Evolutionary conservation across 2,113 vertebrate species (phyloP).

Genomic region (Malaclemys terrapin): DNA sequence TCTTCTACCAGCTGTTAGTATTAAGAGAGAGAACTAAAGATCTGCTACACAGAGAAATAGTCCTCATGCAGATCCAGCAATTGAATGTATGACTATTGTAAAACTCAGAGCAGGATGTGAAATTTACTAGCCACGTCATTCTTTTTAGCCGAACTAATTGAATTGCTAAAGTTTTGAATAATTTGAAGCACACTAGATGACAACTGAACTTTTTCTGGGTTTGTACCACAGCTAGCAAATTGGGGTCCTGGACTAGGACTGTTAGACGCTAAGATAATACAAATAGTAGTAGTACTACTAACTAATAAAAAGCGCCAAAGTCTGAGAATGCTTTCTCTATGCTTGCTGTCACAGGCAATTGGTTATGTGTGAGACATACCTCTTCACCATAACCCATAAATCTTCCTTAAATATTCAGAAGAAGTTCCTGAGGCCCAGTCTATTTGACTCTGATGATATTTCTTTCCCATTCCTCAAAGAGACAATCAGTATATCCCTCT

Average conservation of each 20-base stretch:
- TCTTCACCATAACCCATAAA: background rate
- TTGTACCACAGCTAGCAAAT: background rate
- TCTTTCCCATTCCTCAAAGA: background rate
- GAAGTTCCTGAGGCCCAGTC: background rate
- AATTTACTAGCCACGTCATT: background rate
- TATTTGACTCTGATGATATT: background rate
- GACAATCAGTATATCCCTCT: background rate
- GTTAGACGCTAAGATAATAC: background rate
- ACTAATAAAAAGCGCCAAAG: background rate
- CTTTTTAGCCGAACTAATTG: background rate
- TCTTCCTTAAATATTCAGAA: background rate
- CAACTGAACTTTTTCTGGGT: background rate
- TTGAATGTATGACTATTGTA: background rate
- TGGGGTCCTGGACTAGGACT: background rate
- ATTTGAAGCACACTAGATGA: background rate
- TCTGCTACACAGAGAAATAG: accelerated
- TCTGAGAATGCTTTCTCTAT: background rate
- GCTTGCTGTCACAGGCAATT: background rate
- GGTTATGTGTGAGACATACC: background rate
- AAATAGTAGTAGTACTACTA: background rate
- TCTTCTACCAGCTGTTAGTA: background rate
- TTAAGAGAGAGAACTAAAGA: background rate
- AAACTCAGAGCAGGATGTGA: background rate
- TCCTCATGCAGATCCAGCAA: background rate
- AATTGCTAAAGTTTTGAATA: background rate